A percentile compares a stretch with the other conserved stretches of the same genome.
Evolutionary conservation across 1,140 invertebrate species (phyloP).

Genomic region (Eriocheir sinensis): DNA sequence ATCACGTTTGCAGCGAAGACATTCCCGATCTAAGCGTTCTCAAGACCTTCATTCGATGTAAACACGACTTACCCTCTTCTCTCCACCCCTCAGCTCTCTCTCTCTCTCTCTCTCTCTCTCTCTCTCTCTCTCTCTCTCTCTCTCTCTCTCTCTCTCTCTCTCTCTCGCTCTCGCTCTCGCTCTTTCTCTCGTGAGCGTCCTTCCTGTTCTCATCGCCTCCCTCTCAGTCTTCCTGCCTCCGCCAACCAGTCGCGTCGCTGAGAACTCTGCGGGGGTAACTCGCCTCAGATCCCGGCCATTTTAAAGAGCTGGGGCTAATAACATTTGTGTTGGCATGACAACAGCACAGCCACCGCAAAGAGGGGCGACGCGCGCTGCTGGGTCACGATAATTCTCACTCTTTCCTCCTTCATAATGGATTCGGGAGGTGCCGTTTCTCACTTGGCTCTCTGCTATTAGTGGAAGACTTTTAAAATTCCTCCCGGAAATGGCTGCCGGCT

Average conservation of each 20-base stretch:
- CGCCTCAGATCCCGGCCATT: slow-evolving; percentile 71
- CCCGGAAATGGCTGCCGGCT: not conserved
- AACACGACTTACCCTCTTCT: not conserved
- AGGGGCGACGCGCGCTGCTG: slow-evolving; percentile 37
- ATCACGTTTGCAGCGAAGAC: not conserved
- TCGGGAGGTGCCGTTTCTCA: not conserved
- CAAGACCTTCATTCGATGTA: not conserved
- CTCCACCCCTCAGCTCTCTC: not conserved
- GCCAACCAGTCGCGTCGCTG: slow-evolving; percentile 18
- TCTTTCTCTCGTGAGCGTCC: slow-evolving; percentile 20
- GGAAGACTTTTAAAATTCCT: slow-evolving; percentile 19
- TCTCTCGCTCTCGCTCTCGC: not conserved
- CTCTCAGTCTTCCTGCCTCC: not conserved
- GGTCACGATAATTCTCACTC: slow-evolving; percentile 64
- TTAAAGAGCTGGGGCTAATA: slow-evolving; percentile 75
- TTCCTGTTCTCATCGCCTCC: not conserved
- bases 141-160: slow-evolving; percentile 42
- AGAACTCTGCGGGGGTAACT: slow-evolving; percentile 67
- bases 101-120: slow-evolving; percentile 23
- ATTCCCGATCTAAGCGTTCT: not conserved
- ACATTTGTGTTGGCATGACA: slow-evolving; percentile 77
- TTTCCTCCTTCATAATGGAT: slow-evolving; percentile 20
- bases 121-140: slow-evolving; percentile 37
- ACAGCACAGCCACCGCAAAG: slow-evolving; percentile 74
- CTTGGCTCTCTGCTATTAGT: not conserved